Base-by-base conservation (phyloP, 1,140 invertebrate species). In the Drosophila lacertosa region DNA sequence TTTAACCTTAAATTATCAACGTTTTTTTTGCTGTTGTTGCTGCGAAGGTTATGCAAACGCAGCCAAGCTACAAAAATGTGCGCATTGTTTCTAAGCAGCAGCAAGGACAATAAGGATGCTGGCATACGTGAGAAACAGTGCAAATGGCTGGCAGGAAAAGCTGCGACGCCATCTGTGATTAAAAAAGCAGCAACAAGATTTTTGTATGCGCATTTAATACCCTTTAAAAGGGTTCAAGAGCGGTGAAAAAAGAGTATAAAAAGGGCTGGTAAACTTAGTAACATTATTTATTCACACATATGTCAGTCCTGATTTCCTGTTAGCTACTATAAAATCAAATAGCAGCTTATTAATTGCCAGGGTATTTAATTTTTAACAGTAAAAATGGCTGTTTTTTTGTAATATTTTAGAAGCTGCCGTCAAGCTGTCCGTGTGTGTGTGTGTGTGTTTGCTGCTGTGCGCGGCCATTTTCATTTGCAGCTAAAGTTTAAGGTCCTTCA, bases 401-500 rank as follows among this genome's bases (percentile, higher is more conserved):
- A 53, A 53, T 53, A 24, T 58, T 57, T 59, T 47, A 45, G 57
- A 54, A 44, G 64, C 65, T 48, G 39, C 70, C 15, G 60, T 55
- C 60, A 71, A 47, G 16, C n/a, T 50, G 40, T 47, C 20, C n/a
- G 16, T 44, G 20, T 51, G 16, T 18, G n/a, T 35, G 32, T 37
- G 5, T 33, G 32, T 13, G 11, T 35, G 24, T 40, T 11, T 64
- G 22, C n/a, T 24, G 24, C 13, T 59, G 15, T 53, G 33, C 69
- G 53, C 54, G 73, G 69, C 81, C 82, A 88, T 81, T 88, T 86
- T 81, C 74, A 81, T 86, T 73, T 70, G 67, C 69, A 81, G 69
- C 73, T 48, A 86, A 88, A 86, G 81, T 86, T 86, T 88, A 86
- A 86, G 81, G 81, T 86, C 82, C 81, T 88, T 86, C 82, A 86